A percentile compares a stretch with the other conserved stretches of the same genome.
phyloP scores from a whole-genome alignment of 2,888 invertebrate genomes.

The Cybosia mesomella region DNA sequence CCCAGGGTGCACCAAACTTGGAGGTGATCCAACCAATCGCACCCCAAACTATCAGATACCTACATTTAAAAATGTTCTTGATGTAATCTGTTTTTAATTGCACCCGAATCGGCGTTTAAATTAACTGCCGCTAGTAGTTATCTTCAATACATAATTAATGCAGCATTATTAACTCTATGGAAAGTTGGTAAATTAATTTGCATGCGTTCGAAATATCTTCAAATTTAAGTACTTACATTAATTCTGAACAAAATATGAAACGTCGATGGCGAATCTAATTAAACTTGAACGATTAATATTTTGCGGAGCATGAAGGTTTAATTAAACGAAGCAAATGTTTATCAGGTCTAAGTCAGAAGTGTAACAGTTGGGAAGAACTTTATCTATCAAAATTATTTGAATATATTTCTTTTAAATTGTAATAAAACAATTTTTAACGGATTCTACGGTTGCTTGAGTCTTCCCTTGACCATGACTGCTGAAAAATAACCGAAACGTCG shows the following conservation, averaged over 20 bases:
- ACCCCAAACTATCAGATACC: no score
- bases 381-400: slow-evolving; percentile 25
- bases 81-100: slow-evolving; percentile 4
- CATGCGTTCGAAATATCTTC: slow-evolving; percentile 42
- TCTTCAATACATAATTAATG: slow-evolving; percentile 37
- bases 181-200: slow-evolving; percentile 45
- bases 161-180: slow-evolving; percentile 32
- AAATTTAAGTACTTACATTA: slow-evolving; percentile 46
- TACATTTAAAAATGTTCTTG: neutral
- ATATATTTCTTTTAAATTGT: slow-evolving; percentile 1
- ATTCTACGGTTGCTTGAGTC: no score
- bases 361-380: slow-evolving; percentile 43
- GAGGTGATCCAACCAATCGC: no score
- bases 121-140: slow-evolving; percentile 31
- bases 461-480: no score
- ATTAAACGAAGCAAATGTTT: slow-evolving; percentile 67
- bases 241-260: slow-evolving; percentile 53
- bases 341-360: slow-evolving; percentile 55
- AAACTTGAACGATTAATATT: slow-evolving; percentile 59
- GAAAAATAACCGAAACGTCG: no score
- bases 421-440: no score
- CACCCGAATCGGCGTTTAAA: slow-evolving; percentile 19
- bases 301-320: slow-evolving; percentile 62
- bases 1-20: no score
- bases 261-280: slow-evolving; percentile 58